Evolutionary conservation across 2,797 vertebrate genomes (phyloP).

Genomic region (Poecile montanus): DNA sequence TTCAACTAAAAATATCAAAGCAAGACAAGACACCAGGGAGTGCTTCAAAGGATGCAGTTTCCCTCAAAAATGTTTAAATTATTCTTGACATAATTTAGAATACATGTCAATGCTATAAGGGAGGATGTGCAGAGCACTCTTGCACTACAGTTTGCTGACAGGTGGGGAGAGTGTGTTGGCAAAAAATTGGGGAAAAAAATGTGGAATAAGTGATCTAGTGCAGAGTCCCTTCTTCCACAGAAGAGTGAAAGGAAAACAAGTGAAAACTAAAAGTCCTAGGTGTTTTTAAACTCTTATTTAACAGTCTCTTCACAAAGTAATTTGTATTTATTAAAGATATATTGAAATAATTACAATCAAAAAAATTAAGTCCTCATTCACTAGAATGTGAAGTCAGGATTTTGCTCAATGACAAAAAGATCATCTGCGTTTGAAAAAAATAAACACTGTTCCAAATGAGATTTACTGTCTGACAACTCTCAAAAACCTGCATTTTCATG

Average conservation of each 20-base stretch:
- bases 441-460: not conserved
- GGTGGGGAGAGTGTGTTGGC: not conserved
- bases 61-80: not conserved
- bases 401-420: not conserved
- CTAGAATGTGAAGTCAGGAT: not conserved
- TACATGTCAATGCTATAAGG: not conserved
- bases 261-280: not conserved
- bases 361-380: not conserved
- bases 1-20: constrained; percentile 10
- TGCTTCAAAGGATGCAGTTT: not conserved
- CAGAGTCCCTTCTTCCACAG: not conserved
- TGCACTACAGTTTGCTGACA: not conserved
- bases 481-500: not conserved
- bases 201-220: not conserved
- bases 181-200: not conserved
- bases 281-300: not conserved
- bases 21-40: not conserved
- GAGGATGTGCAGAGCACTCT: not conserved
- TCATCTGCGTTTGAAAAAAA: not conserved
- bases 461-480: not conserved
- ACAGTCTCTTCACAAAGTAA: not conserved
- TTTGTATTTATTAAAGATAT: not conserved
- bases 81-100: not conserved
- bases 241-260: not conserved
- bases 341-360: not conserved